phyloP scores from a whole-genome alignment of 1,140 invertebrate species.

The Bombus soroeensis region DNA sequence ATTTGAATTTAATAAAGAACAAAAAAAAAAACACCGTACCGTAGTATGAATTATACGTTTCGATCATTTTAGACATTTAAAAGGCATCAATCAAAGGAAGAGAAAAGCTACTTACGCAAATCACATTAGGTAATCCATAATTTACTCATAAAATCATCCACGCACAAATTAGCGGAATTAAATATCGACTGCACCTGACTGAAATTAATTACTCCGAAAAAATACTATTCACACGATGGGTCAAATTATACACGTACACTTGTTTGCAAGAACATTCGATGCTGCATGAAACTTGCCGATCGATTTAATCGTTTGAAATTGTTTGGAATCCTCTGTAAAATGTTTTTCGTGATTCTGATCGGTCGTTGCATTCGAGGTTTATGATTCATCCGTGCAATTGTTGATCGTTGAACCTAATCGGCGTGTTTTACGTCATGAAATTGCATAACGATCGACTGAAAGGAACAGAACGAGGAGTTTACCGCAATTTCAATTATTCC shows the following conservation, averaged over 20 bases:
- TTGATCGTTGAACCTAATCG: slow-evolving; percentile 24
- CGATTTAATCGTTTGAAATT: not conserved
- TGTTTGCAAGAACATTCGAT: not conserved
- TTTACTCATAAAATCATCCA: too few relatives aligned
- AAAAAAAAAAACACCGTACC: too few relatives aligned
- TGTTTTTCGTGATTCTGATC: not conserved
- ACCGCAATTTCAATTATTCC: slow-evolving; percentile 44
- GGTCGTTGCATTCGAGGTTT: not conserved
- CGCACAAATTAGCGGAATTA: not conserved
- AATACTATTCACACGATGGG: not conserved
- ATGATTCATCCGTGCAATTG: slow-evolving; percentile 29
- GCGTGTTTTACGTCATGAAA: not conserved
- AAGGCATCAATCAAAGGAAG: too few relatives aligned
- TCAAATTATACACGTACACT: not conserved
- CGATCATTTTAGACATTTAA: too few relatives aligned
- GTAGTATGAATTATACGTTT: too few relatives aligned
- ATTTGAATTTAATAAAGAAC: too few relatives aligned
- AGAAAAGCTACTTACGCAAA: too few relatives aligned
- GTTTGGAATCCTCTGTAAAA: not conserved
- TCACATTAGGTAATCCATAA: too few relatives aligned
- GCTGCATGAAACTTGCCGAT: not conserved
- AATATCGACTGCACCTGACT: not conserved
- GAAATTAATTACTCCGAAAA: not conserved
- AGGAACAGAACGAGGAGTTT: slow-evolving; percentile 12
- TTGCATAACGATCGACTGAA: slow-evolving; percentile 11